Base-by-base conservation (phyloP, 1,140 invertebrate genomes). In the Hyphantria cunea region DNA sequence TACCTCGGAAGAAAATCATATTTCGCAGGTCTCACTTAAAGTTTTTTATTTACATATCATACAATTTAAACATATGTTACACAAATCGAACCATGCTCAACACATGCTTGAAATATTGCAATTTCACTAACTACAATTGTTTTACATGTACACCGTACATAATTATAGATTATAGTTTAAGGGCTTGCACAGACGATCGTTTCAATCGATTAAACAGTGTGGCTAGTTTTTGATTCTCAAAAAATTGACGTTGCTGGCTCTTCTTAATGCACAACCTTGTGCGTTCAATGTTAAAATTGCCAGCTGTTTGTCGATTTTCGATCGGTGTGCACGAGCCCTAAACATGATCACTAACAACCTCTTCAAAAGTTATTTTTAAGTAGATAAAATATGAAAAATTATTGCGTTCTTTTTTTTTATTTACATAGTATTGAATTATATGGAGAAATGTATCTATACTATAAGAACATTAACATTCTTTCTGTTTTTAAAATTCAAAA, bases 1-100 rank as follows among this genome's bases (percentile, higher is more conserved):
- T 90, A 88, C 87, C 87, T 90, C 85, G 84, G 87, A 90, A 90
- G 87, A 87, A 90, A 90, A 87, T 88, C 78, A 89, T 89, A 90
- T 87, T 82, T 89, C 82, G 84, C 86, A 82, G 80, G 78, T 84
- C 76, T 88, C 79, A 85, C 74, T 86, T 88, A 81, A 83, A 81
- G 54, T 39, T 72, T 75, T 81, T 83, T 89, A 90, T 90, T 85
- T 90, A 90, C 87, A 90, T 90, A 87, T 89, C 66, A 85, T 90
- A 89, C 87, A 90, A 82, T 85, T 83, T 78, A 73, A 78, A 80
- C 74, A 78, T 82, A 84, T 84, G 52, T 76, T 84, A 84, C 76
- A 86, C 66, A 86, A 82, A 76, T 82, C 56, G 74, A 84, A 74
- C 66, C 72, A 78, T 76, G 71, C 56, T 62, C 68, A 76, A 79